These are phyloP conservation scores for Intellagama lesueurii DNA, from an alignment of 2,797 vertebrate genomes.

Conservation along the genomic window DNA sequence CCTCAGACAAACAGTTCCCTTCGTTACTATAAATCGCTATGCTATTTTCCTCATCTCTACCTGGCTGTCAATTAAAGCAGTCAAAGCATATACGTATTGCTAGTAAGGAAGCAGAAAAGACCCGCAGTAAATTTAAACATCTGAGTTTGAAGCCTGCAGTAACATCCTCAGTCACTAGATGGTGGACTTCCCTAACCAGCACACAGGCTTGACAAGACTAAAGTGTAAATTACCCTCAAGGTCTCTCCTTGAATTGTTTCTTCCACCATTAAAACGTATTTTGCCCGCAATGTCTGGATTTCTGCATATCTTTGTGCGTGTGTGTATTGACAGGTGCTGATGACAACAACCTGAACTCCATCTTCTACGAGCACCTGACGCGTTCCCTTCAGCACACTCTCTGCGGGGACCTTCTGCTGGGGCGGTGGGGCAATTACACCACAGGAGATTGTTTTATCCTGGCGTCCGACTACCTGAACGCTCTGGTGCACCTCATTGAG, in stretches of 20 bases:
- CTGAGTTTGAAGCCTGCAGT: too few relatives aligned
- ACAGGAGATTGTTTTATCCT: slow-evolving; percentile 77
- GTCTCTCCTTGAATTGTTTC: too few relatives aligned
- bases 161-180: too few relatives aligned
- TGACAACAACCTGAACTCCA: slow-evolving; percentile 79
- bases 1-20: not conserved
- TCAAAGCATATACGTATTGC: not conserved
- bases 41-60: not conserved
- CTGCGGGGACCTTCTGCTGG: slow-evolving; percentile 75
- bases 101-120: too few relatives aligned
- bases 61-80: not conserved
- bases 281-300: too few relatives aligned
- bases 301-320: too few relatives aligned
- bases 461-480: slow-evolving; percentile 78
- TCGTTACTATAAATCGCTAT: not conserved
- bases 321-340: slow-evolving; percentile 67
- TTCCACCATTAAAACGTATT: too few relatives aligned
- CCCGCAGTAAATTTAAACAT: too few relatives aligned
- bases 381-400: slow-evolving; percentile 77
- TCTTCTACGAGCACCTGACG: slow-evolving; percentile 77
- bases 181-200: too few relatives aligned
- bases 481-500: slow-evolving; percentile 78
- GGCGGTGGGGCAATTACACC: slow-evolving; percentile 75
- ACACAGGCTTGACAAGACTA: too few relatives aligned
- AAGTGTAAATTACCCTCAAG: too few relatives aligned